phyloP scores from a whole-genome alignment of 2,797 vertebrate species.

The Gymnopithys bicolor region DNA sequence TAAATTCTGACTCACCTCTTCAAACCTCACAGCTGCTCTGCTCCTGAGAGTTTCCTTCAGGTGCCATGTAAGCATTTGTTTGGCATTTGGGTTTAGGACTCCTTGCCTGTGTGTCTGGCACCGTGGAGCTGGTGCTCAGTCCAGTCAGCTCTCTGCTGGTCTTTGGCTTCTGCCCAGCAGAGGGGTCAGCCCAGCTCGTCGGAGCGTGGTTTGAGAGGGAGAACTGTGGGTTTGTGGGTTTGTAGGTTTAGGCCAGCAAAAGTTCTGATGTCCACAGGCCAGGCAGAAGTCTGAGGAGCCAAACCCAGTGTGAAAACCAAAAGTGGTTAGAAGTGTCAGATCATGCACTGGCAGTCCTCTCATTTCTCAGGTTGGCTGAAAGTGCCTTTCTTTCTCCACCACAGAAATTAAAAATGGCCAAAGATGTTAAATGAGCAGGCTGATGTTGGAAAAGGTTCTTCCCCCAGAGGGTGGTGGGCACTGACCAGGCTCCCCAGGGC shows the following conservation, averaged over 20 bases:
- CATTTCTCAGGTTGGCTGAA: background rate
- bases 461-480: background rate
- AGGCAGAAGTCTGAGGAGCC: background rate
- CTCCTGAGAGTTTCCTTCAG: background rate
- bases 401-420: background rate
- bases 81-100: background rate
- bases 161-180: background rate
- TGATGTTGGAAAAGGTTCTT: background rate
- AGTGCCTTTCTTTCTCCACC: background rate
- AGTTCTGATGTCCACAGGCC: background rate
- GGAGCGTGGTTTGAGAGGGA: background rate
- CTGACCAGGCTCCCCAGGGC: background rate
- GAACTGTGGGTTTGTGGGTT: background rate
- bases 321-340: background rate
- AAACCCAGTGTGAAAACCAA: background rate
- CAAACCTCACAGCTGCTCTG: background rate
- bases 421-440: background rate
- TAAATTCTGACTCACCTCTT: background rate
- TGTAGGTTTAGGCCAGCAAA: background rate
- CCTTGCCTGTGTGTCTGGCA: background rate
- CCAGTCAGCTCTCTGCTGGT: background rate
- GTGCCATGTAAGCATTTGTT: rapidly evolving
- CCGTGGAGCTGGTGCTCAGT: rapidly evolving
- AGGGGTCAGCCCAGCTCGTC: background rate
- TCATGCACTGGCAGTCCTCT: rapidly evolving